Base-by-base conservation (phyloP, 2,888 invertebrate species). In the Drosophila buzzatii region DNA sequence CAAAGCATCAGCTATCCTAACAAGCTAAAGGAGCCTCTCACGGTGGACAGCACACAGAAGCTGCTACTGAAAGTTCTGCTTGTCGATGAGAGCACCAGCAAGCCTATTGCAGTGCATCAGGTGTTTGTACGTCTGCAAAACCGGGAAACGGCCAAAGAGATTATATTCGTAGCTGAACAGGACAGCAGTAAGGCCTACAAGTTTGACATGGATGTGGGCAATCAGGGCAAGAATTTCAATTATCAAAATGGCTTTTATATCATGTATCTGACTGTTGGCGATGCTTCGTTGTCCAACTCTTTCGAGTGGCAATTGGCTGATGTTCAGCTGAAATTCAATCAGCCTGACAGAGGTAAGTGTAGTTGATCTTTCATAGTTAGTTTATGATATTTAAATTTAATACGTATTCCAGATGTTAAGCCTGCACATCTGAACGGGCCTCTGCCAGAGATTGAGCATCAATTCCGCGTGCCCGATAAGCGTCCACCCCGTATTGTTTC, bases 111-210 rank as follows among this genome's bases (percentile, higher is more conserved):
- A 42, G 96, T 97, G 51, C 97, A 97, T 92, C 98, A 98, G 93
- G 97, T 97, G 0, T 99, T 99, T 92, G 95, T 98, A 33, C 95
- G 97, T 56, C 94, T 99, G 51, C 95, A 95, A 44, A 95, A 96
- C 82, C 93, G 93, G 18, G 94, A 94, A 60, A 94, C 94, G 0
- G 94, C 95, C n/a, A 95, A 96, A 71, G 99, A 99, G 94, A 97
- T 98, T 56, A 96, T 98, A 85, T 99, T 98, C 92, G 97, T 99
- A 6, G 98, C 99, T 1, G 99, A 99, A 91, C 96, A 96, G 6
- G 98, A 98, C 91, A 94, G 94, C 73, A 93, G 94, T 59, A 95
- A 95, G 89, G 93, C 95, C 0, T 99, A 99, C 93, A 98, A 97
- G 93, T 96, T 99, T 77, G 98, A 99, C 91, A 95, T 99, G 95